Evolutionary conservation across 1,140 invertebrate species (phyloP).

Genomic region (Phymorhynchus buccinoides): DNA sequence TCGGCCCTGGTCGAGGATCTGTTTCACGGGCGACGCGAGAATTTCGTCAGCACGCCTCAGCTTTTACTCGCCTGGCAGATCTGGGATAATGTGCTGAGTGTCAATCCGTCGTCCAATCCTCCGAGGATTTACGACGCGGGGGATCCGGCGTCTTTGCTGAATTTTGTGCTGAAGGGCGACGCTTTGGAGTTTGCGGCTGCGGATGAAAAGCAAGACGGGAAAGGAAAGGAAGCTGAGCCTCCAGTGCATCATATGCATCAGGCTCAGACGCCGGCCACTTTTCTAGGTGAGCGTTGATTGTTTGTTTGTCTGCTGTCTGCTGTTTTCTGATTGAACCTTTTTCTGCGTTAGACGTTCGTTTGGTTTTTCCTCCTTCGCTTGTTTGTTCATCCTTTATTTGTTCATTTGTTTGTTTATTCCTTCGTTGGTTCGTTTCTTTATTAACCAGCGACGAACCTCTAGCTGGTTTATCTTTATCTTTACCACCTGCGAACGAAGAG

Average conservation of each 20-base stretch:
- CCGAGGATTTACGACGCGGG: constrained; percentile 59
- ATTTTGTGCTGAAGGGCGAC: constrained; percentile 51
- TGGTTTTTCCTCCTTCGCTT: no score
- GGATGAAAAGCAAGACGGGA: background rate
- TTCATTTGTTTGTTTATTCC: no score
- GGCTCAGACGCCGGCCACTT: constrained; percentile 47
- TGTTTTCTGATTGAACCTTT: no score
- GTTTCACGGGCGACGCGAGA: constrained; percentile 47
- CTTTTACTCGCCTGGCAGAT: constrained; percentile 64
- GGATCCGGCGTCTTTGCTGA: constrained; percentile 51
- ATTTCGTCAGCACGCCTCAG: constrained; percentile 61
- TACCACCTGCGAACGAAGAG: no score
- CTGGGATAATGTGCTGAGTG: constrained; percentile 55
- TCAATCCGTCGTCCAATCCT: constrained; percentile 38
- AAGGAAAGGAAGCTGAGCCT: background rate
- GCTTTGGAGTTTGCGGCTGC: constrained; percentile 47
- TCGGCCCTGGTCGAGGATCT: constrained; percentile 56
- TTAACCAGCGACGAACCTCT: no score
- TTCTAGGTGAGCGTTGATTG: constrained; percentile 51
- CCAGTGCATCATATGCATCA: constrained; percentile 22
- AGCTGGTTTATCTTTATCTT: no score
- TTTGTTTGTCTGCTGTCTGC: no score
- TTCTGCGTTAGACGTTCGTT: no score
- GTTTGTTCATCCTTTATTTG: no score
- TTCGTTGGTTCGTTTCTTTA: no score